Percentiles rank a stretch among this genome's conserved stretches.
phyloP scores from a whole-genome alignment of 1,140 invertebrate species.

The Amyelois transitella region DNA sequence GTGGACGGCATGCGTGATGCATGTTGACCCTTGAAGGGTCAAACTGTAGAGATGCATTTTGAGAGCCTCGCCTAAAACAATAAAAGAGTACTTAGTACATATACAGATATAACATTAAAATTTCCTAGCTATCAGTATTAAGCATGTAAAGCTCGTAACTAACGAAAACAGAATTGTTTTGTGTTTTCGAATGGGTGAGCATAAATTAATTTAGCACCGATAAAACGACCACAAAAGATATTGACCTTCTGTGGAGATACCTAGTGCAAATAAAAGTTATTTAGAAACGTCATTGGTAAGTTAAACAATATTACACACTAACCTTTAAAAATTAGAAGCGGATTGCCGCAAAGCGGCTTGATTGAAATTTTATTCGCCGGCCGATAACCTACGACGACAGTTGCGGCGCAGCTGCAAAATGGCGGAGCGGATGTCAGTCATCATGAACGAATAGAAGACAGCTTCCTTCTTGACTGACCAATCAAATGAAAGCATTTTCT shows the following conservation, averaged over 20 bases:
- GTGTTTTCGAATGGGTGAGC: conserved; percentile 71
- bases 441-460: conserved; percentile 13
- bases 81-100: neutral
- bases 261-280: conserved; percentile 44
- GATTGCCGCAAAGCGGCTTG: conserved; percentile 56
- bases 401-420: conserved; percentile 39
- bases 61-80: conserved; percentile 34
- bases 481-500: conserved; percentile 55
- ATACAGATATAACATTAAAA: neutral
- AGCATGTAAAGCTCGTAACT: conserved; percentile 66
- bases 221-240: conserved; percentile 63
- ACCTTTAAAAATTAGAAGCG: conserved; percentile 31
- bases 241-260: conserved; percentile 59
- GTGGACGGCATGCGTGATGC: conserved; percentile 97
- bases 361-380: conserved; percentile 25
- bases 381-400: neutral
- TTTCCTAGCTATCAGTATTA: neutral
- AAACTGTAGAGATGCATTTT: conserved; percentile 98
- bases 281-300: neutral
- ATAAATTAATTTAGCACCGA: conserved; percentile 49
- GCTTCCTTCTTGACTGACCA: conserved; percentile 39
- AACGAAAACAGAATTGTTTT: conserved; percentile 58
- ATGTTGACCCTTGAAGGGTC: conserved; percentile 96
- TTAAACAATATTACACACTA: conserved; percentile 19
- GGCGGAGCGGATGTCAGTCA: conserved; percentile 26